phyloP scores from a whole-genome alignment of 1,140 invertebrate genomes.

The Diorhabda elongata region DNA sequence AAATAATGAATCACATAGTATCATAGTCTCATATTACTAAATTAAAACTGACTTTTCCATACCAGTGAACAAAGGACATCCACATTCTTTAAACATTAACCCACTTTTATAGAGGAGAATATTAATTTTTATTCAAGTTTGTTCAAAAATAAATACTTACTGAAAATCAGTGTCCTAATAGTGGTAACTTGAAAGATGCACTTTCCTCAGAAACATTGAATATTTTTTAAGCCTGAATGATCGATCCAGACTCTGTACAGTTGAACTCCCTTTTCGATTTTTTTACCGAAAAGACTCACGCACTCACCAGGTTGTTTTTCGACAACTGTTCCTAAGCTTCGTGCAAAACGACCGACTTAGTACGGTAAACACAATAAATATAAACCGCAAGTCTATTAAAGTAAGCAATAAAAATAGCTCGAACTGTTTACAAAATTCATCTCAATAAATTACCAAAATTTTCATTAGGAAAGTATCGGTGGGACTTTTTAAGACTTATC shows the following conservation, averaged over 20 bases:
- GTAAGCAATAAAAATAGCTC: slow-evolving; percentile 19
- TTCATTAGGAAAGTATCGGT: background rate
- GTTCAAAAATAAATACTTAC: slow-evolving; percentile 20
- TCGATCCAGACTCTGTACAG: background rate
- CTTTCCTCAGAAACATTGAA: slow-evolving; percentile 12
- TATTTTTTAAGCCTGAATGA: slow-evolving; percentile 3
- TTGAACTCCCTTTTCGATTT: slow-evolving; percentile 2
- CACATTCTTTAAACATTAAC: no score
- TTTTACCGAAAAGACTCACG: slow-evolving; percentile 9
- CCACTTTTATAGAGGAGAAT: no score
- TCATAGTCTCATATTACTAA: no score
- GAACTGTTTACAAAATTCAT: background rate
- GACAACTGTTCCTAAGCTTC: slow-evolving; percentile 13
- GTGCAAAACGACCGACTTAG: slow-evolving; percentile 6
- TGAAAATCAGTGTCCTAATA: slow-evolving; percentile 14
- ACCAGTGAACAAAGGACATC: no score
- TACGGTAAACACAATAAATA: slow-evolving; percentile 15
- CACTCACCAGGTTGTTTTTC: slow-evolving; percentile 15
- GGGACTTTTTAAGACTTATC: background rate
- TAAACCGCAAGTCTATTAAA: slow-evolving; percentile 18
- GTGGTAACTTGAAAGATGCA: slow-evolving; percentile 15
- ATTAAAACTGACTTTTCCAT: no score
- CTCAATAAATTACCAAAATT: background rate
- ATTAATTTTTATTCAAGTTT: no score
- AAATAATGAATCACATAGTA: no score